Conservation (phyloP, 1,140 invertebrate genomes). For the Holotrichia oblita region DNA sequence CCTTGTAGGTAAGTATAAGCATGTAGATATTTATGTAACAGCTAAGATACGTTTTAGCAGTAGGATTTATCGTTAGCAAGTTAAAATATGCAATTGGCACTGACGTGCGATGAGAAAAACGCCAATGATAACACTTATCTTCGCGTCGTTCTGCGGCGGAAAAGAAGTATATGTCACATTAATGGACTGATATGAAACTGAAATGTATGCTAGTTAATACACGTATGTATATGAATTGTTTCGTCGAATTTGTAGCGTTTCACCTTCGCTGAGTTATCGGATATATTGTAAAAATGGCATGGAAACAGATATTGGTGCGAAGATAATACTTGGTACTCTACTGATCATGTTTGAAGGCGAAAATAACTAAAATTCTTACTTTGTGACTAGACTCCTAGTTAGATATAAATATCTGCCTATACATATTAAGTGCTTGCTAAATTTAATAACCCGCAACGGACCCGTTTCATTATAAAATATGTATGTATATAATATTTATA, state of each 20-base stretch:
- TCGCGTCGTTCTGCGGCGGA: conserved; percentile 16
- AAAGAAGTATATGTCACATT: conserved; percentile 23
- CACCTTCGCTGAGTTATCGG: neutral
- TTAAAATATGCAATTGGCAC: conserved; percentile 35
- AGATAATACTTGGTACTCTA: neutral
- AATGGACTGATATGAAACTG: conserved; percentile 17
- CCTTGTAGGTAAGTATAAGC: neutral
- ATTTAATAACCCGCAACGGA: too few relatives aligned
- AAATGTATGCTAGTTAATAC: conserved; percentile 21
- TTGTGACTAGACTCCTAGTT: neutral
- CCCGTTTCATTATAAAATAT: too few relatives aligned
- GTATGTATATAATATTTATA: too few relatives aligned
- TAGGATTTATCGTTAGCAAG: conserved; percentile 14
- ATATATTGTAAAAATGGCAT: neutral
- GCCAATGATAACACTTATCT: conserved; percentile 32
- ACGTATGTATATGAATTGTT: neutral
- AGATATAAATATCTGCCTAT: too few relatives aligned
- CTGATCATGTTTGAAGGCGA: neutral
- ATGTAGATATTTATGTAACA: neutral
- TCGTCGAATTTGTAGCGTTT: conserved; percentile 11
- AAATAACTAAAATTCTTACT: neutral
- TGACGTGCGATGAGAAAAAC: conserved; percentile 32
- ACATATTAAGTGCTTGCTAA: too few relatives aligned
- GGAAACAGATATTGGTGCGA: neutral
- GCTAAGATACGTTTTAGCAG: neutral